Base-by-base conservation (phyloP, 2,888 invertebrate genomes). In the Crepidodera aurea region DNA sequence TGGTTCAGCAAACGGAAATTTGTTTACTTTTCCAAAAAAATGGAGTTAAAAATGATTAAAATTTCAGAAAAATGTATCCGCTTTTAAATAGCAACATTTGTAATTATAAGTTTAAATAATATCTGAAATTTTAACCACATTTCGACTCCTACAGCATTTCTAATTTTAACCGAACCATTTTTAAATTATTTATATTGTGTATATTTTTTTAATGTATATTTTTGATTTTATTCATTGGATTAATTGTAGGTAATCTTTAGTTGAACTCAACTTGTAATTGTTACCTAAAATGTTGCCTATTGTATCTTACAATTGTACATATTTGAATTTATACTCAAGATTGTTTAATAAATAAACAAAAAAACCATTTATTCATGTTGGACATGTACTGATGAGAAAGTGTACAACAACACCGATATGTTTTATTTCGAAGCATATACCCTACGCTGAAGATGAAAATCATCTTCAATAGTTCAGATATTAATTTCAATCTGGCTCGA, bases 231-330 rank as follows among this genome's bases (percentile, higher is more conserved):
- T 60, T 40, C 58, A 53, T 51, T 58, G 59, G 53, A 48, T 50
- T 46, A 53, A 54, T 65, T 64, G 44, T 60, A 51, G 32, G 51
- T 60, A 60, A 54, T 39, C 48, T 59, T 59, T 25, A 22, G 25
- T 50, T 22, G 19, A 55, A 46, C 61, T 50, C 37, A 29, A 60
- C 58, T 55, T 64, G 48, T 68, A 71, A 69, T 71, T 71, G 71
- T 72, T 72, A 69, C 67, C 64, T 57, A 69, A 69, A 69, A 71
- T 69, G 70, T 73, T 74, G 73, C 71, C 73, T 71, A 73, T 71
- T 74, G 67, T 73, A 71, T 72, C 69, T 70, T 74, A 72, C 66
- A 68, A 73, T 65, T 73, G 73, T 74, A 74, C 61, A 71, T 72
- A 69, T 60, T 71, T 69, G 66, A 68, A 69, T 74, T 73, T 74